Percentiles rank a stretch among this genome's conserved stretches.
These are phyloP conservation scores for Laodelphax striatellus DNA, from an alignment of 1,140 invertebrate genomes.

Conservation along the genomic window DNA sequence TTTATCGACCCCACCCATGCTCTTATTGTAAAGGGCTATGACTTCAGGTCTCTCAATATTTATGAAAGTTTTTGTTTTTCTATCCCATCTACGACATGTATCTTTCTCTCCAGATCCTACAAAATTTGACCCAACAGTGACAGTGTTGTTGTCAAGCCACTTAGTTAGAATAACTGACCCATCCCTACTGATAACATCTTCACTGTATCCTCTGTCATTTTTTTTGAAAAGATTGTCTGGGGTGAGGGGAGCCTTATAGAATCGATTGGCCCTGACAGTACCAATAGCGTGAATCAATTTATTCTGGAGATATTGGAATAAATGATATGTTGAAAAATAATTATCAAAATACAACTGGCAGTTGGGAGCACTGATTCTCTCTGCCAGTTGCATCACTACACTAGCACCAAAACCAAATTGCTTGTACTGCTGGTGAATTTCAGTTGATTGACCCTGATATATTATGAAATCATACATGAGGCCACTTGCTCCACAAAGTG, in stretches of 20 bases:
- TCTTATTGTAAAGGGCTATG: constrained; percentile 30
- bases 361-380: constrained; percentile 5
- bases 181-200: constrained; percentile 2
- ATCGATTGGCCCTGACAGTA: constrained; percentile 10
- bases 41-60: constrained; percentile 27
- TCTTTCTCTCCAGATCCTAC: constrained; percentile 11
- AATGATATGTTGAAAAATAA: background rate
- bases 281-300: constrained; percentile 14
- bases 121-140: constrained; percentile 14
- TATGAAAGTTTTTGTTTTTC: constrained; percentile 26
- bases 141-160: constrained; percentile 17
- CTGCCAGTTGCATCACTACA: constrained; percentile 7
- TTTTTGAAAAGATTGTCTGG: constrained; percentile 8
- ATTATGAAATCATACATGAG: constrained; percentile 9
- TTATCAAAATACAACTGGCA: constrained; percentile 12
- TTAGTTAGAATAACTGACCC: constrained; percentile 12
- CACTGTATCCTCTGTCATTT: background rate
- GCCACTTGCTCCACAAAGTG: constrained; percentile 12
- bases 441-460: constrained; percentile 7
- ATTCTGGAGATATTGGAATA: constrained; percentile 5
- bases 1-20: constrained; percentile 32
- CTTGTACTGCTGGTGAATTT: constrained; percentile 6
- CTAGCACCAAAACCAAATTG: constrained; percentile 3
- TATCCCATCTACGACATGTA: constrained; percentile 25
- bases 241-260: constrained; percentile 7